phyloP scores from a whole-genome alignment of 2,888 invertebrate species.

The Tetragnatha montana region DNA sequence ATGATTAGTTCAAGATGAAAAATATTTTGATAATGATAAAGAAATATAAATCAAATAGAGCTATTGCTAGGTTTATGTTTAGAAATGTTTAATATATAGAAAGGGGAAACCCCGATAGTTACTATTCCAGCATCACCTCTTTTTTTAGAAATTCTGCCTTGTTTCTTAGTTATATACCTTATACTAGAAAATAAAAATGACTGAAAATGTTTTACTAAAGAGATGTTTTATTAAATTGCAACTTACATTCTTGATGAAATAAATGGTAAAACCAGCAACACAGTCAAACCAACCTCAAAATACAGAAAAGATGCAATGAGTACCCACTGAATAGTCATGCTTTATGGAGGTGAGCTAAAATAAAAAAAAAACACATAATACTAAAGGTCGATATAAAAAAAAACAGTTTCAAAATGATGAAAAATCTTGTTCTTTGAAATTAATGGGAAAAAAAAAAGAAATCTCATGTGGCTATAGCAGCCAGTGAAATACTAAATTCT shows the following conservation, averaged over 20 bases:
- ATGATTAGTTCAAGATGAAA: too few species aligned
- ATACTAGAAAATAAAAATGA: not conserved
- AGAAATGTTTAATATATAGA: too few species aligned
- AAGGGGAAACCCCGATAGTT: too few species aligned
- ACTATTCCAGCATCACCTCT: too few species aligned
- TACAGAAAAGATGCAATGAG: conserved; percentile 96
- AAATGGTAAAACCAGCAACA: conserved; percentile 91
- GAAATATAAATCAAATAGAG: too few species aligned
- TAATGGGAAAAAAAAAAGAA: not conserved
- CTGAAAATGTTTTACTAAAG: not conserved
- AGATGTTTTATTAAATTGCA: not conserved
- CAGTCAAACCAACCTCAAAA: conserved; percentile 88
- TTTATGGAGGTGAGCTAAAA: not conserved
- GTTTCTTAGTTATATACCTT: not conserved
- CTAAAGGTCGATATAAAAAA: too few species aligned
- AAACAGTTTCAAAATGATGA: not conserved
- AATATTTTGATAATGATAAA: too few species aligned
- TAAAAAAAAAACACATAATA: too few species aligned
- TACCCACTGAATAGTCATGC: conserved; percentile 99
- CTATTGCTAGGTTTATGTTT: too few species aligned
- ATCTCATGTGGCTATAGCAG: not conserved
- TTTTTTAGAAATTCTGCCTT: too few species aligned
- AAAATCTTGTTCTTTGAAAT: too few species aligned
- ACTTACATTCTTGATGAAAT: conserved; percentile 82
- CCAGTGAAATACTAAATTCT: too few species aligned